Base-by-base conservation (phyloP, 2,113 vertebrate species). In the Trogon surrucura region DNA sequence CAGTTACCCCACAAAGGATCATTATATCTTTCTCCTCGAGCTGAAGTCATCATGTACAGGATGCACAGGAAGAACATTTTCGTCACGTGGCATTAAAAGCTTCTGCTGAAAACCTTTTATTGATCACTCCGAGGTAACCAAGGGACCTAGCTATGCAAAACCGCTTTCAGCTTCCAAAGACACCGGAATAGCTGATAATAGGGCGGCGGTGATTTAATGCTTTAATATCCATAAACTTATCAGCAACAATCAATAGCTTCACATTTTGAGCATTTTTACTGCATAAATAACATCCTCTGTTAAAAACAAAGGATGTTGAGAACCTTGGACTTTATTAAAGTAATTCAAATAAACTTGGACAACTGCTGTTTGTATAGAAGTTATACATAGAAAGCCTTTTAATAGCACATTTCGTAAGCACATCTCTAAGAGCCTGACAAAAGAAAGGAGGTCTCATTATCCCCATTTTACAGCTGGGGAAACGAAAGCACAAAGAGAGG, bases 101-200 rank as follows among this genome's bases (percentile, higher is more conserved):
- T 69, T 96, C 91, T 93, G 73, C 88, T 95, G 92, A 96, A 97
- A 97, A 84, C 73, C 91, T 93, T 92, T 95, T 94, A 96, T 96
- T 81, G 95, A 97, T 92, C 88, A 53, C 73, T 62, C 29, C 1
- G 11, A 87, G 70, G 66, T 83, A 96, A 94, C 93, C 80, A 92
- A 87, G 83, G 62, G 88, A 79, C 70, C 47, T 10, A 54, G 66
- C 88, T 66, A 89, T 53, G 73, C 91, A 88, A 57, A 93, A 80
- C 80, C 7, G 3, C 86, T 92, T 92, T 84, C 78, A 93, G 93
- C 73, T 91, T 72, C 89, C 91, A 89, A 50, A 88, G 80, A 65
- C 80, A 85, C 47, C 74, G 60, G 62, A 95, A 93, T 1, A 25
- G 57, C 50, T 85, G 86, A 87, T 94, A 96, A 94, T 58, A 87